Evolutionary conservation across 2,797 vertebrate species (phyloP).

Genomic region (Muscicapa comitata): DNA sequence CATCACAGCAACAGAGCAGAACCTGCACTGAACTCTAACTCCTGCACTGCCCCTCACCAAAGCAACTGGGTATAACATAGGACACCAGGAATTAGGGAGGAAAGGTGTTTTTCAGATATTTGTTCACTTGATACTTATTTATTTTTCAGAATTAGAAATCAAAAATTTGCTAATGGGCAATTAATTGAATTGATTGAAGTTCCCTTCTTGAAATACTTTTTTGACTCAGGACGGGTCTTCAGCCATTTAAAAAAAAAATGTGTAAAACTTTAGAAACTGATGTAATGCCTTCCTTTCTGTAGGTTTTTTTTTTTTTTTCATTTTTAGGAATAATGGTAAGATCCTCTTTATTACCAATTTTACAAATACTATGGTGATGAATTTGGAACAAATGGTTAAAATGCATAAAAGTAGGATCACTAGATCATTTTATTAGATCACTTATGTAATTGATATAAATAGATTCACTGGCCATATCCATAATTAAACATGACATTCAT

Average conservation of each 20-base stretch:
- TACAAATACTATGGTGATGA: background rate
- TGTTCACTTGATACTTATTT: background rate
- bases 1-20: background rate
- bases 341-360: background rate
- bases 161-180: background rate
- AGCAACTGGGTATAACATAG: rapidly evolving
- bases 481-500: background rate
- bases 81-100: background rate
- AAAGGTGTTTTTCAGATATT: background rate
- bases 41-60: background rate
- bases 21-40: background rate
- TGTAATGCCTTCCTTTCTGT: background rate
- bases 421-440: background rate
- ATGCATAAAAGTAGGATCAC: background rate
- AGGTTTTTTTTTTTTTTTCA: background rate
- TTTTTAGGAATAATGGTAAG: background rate
- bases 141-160: background rate
- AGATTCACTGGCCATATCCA: background rate
- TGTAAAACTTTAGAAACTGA: background rate
- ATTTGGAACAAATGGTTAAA: background rate
- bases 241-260: background rate
- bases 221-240: background rate
- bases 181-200: background rate
- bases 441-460: background rate
- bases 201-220: background rate